Evolutionary conservation across 2,888 invertebrate genomes (phyloP), one percentile per base, ranked within the genome.

Genomic region (Cynaeus angustus): DNA sequence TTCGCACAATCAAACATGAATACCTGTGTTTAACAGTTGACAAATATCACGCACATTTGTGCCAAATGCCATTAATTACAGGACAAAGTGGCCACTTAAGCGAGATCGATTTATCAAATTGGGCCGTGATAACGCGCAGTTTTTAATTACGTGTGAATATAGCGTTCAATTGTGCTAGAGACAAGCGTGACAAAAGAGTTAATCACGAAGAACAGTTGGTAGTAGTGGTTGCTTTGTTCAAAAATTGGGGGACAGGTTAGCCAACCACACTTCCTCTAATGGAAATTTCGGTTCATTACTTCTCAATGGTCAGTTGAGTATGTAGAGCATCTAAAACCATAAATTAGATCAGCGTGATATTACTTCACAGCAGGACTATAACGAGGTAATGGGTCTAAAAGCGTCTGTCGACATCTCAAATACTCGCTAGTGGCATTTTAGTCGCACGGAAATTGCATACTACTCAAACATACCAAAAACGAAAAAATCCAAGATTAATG

Each of bases 41-140:
- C 53, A 64, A 64, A 64, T 64, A 43, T 64, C 64, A 52, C 48
- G 45, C 53, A 10, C 53, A 50, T 10, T 41, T 62, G 50, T 21
- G 62, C 50, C 50, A 6, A 53, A 43, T 45, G 37, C 53, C 64
- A 64, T 64, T 53, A 64, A 64, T 71, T 73, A 58, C 61, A 13
- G 48, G 41, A 48, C 61, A 61, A 61, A 61, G 61, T 61, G 48
- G 33, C 48, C 48, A 61, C 48, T 61, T 61, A 50, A 50, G 16
- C 48, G 61, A 21, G 50, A 50, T 33, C 50, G 33, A 59, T 59
- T 59, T 30, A 59, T 59, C 59, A 59, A 45, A 59, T 56, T 55
- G 21, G n/a, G 41, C 9, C 28, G n/a, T 13, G 59, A 59, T 45
- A 56, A 8, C 43, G 45, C 28, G 12, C 59, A 26, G 43, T 59